Base-by-base conservation (phyloP, 2,888 invertebrate species). In the Clostera curtula region DNA sequence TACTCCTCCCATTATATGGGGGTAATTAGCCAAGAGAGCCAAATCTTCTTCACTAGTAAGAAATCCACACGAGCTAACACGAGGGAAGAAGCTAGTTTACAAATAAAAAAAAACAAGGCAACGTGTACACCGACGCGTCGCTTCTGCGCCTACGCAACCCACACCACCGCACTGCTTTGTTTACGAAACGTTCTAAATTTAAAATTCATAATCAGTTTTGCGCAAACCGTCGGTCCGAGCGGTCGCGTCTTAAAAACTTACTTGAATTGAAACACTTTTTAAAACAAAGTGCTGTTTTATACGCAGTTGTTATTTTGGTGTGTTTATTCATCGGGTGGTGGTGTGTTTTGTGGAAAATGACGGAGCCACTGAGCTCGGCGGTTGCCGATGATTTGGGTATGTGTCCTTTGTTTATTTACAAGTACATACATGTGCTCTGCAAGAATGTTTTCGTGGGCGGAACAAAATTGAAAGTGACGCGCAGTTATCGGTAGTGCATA, bases 131-230 rank as follows among this genome's bases (percentile, higher is more conserved):
- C 16, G 28, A 29, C 27, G 30, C 25, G 23, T 33, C 36, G 36
- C 28, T 32, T 31, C 34, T 47, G 49, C 49, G 47, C 47, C 32
- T 25, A 39, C 56, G 47, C 51, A 44, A 34, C 40, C 37, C 40
- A 41, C 42, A 40, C 37, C 38, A 44, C 49, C 49, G 43, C 42
- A 40, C 37, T 37, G 45, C 49, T 49, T 56, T 55, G 52, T 58
- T 61, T 60, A 46, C 45, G 36, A 25, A 24, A 26, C 31, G 56
- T 65, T 70, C 67, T 60, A 61, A 53, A 61, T 63, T 65, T 51
- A 44, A 56, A 57, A 40, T 44, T 41, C 27, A 24, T 24, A 27
- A 34, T 43, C 69, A 76, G 75, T 79, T 38, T 36, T 31, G 53
- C 39, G 42, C 27, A 27, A 41, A 46, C 62, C 56, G 52, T 57